A percentile compares a stretch with the other conserved stretches of the same genome.
Evolutionary conservation across 1,140 invertebrate genomes (phyloP).

Genomic region (Cydia strobilella): DNA sequence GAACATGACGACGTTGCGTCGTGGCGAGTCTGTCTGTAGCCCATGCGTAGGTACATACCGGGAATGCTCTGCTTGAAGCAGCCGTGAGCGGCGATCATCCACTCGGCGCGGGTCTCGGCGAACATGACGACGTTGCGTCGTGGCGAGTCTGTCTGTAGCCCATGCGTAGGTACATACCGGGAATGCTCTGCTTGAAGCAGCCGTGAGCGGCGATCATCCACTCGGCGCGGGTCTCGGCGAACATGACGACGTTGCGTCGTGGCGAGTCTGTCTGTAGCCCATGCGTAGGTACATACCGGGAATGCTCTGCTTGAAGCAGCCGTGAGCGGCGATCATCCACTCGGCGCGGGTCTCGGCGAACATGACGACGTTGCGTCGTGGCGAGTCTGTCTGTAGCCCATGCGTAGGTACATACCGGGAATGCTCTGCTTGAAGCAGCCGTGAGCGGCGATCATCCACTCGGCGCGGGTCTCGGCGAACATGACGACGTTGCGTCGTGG

Average conservation of each 20-base stretch:
- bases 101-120: constrained; percentile 98
- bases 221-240: constrained; percentile 97
- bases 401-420: constrained; percentile 86
- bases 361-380: too few relatives aligned
- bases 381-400: too few relatives aligned
- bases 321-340: constrained; percentile 97
- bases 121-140: too few relatives aligned
- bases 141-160: too few relatives aligned
- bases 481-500: too few relatives aligned
- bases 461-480: constrained; percentile 97
- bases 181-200: constrained; percentile 95
- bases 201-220: constrained; percentile 98
- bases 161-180: too few relatives aligned
- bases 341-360: constrained; percentile 98
- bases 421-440: constrained; percentile 96
- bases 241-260: too few relatives aligned
- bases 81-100: constrained; percentile 97
- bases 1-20: too few relatives aligned
- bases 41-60: too few relatives aligned
- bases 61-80: constrained; percentile 96
- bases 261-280: too few relatives aligned
- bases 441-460: constrained; percentile 98
- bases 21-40: too few relatives aligned
- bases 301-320: constrained; percentile 95
- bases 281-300: constrained; percentile 86